Evolutionary conservation across 2,113 vertebrate species (phyloP).

Genomic region (Tachuris rubrigastra): DNA sequence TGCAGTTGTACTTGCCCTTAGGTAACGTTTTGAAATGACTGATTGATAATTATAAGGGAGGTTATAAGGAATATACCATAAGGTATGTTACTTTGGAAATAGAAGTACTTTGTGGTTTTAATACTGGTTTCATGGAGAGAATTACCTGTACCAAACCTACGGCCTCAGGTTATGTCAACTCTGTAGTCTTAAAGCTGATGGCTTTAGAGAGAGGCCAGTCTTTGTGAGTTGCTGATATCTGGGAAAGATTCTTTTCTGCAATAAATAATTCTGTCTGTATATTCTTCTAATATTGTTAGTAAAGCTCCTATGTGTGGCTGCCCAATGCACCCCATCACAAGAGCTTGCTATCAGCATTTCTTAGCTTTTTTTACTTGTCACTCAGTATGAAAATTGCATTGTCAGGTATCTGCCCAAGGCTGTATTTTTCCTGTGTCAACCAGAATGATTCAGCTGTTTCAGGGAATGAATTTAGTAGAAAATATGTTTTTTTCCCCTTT

Average conservation of each 20-base stretch:
- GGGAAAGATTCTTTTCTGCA: background rate
- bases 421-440: background rate
- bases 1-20: background rate
- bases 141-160: background rate
- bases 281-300: background rate
- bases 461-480: background rate
- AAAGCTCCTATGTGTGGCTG: background rate
- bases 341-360: background rate
- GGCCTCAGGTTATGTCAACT: background rate
- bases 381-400: background rate
- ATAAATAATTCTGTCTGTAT: background rate
- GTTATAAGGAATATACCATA: background rate
- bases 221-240: background rate
- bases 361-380: background rate
- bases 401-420: background rate
- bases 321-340: background rate
- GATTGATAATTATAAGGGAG: background rate
- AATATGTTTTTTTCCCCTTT: background rate
- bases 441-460: slow-evolving; percentile 11
- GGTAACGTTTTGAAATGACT: background rate
- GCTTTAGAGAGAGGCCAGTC: background rate
- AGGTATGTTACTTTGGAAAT: background rate
- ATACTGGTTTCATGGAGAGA: background rate
- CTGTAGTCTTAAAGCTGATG: background rate
- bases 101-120: background rate